These are phyloP conservation scores for Epicampocera succincta DNA, from an alignment of 2,888 invertebrate species.

Conservation along the genomic window DNA sequence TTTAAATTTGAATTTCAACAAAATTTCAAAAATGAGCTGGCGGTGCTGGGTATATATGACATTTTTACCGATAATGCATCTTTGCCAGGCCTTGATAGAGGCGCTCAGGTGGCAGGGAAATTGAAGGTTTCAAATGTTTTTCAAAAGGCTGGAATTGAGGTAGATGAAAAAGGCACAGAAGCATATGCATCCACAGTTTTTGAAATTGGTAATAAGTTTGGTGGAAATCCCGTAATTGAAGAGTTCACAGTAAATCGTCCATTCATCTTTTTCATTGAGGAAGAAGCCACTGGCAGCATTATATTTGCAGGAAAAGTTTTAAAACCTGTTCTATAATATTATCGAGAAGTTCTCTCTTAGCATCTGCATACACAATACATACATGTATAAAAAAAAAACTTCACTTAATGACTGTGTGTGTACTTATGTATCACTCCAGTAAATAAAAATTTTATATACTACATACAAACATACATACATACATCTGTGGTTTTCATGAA, in stretches of 20 bases:
- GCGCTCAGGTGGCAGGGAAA: constrained; percentile 83
- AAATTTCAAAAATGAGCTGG: constrained; percentile 83
- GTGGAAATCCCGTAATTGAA: constrained; percentile 83
- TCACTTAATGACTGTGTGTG: too few species aligned
- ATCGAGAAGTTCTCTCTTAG: constrained; percentile 10
- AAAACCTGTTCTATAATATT: constrained; percentile 83
- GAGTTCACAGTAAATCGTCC: constrained; percentile 88
- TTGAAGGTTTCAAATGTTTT: constrained; percentile 87
- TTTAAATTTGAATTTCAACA: constrained; percentile 88
- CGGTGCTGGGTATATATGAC: constrained; percentile 87
- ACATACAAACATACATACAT: too few species aligned
- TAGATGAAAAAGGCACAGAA: constrained; percentile 88
- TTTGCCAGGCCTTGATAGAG: constrained; percentile 86
- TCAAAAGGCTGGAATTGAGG: constrained; percentile 89
- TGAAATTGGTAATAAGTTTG: constrained; percentile 84
- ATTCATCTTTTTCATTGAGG: constrained; percentile 91
- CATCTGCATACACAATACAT: not conserved
- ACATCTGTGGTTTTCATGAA: too few species aligned
- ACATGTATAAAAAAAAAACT: too few species aligned
- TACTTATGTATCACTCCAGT: too few species aligned
- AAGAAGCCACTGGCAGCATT: constrained; percentile 87
- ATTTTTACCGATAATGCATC: constrained; percentile 88
- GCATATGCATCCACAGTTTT: constrained; percentile 87
- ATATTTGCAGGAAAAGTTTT: constrained; percentile 88
- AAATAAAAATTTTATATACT: too few species aligned